Base-by-base conservation (phyloP, 2,797 vertebrate genomes). In the Todus mexicanus region DNA sequence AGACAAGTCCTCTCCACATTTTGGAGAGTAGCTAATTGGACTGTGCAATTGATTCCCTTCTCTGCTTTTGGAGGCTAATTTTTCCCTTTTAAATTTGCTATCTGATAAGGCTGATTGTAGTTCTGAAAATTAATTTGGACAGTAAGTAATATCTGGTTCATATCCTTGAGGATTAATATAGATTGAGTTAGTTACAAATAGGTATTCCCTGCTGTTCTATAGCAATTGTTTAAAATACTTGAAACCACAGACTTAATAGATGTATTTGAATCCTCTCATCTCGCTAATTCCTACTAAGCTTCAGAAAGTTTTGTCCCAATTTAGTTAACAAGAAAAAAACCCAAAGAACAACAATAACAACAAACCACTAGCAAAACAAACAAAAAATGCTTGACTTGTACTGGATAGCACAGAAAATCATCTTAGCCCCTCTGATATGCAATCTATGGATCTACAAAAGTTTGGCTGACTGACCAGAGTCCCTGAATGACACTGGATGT, bases 121-220 rank as follows among this genome's bases (percentile, higher is more conserved):
- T 74, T 70, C 57, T 78, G 51, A 33, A 74, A 83, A 61, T 74
- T 91, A 84, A 84, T 81, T 94, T 65, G 40, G 40, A 59, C 27
- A 40, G 27, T 54, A 68, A 51, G 29, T 76, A 73, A 69, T 87
- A 76, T 60, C 65, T 73, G 57, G 22, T 70, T 87, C 84, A 35
- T 70, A 92, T 92, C 90, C 87, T 81, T 65, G 75, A 90, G 79
- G 79, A 84, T 88, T 94, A 74, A 57, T 60, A 17, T 27, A 73
- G 70, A 57, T 73, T 37, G 61, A 90, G 65, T 84, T 88, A 68
- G 42, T 77, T 84, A 84, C 15, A 82, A 89, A 66, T 75, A 79
- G 68, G 33, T 83, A 83, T 89, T 94, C 86, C 68, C 77, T 79
- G 33, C 53, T 35, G 72, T 61, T 83, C 31, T 6, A 51, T 19